Conservation (phyloP, 2,888 invertebrate genomes). For the Rhagium mordax region DNA sequence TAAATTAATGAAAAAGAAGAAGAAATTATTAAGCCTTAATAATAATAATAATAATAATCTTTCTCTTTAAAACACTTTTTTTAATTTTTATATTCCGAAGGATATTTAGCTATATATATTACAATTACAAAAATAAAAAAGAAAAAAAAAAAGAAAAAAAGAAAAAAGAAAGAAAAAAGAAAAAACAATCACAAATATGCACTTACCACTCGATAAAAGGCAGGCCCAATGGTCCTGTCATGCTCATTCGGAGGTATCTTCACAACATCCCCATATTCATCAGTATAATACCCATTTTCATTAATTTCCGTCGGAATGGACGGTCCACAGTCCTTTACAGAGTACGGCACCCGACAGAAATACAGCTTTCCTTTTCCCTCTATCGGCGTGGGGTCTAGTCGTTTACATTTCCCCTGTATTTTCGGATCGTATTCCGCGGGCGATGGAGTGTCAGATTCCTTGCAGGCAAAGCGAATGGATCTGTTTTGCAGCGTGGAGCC, state of each 20-base stretch:
- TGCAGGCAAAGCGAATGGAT: conserved; percentile 50
- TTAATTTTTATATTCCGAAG: too few species aligned
- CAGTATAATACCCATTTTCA: conserved; percentile 64
- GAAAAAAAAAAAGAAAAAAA: too few species aligned
- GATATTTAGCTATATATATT: too few species aligned
- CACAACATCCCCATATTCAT: conserved; percentile 53
- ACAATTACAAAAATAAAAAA: too few species aligned
- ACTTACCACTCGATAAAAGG: conserved; percentile 55
- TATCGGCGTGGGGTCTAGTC: conserved; percentile 41
- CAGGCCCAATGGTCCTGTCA: conserved; percentile 61
- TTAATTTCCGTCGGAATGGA: conserved; percentile 63
- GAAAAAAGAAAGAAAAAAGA: too few species aligned
- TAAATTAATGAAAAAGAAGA: too few species aligned
- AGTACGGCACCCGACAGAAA: conserved; percentile 60
- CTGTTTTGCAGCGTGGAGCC: conserved; percentile 55
- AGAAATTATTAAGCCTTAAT: too few species aligned
- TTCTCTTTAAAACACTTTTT: too few species aligned
- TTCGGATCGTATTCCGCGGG: conserved; percentile 57
- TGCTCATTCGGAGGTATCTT: conserved; percentile 57
- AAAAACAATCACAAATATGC: too few species aligned
- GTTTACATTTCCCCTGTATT: conserved; percentile 40
- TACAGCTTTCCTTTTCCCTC: conserved; percentile 60
- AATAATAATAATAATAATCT: too few species aligned
- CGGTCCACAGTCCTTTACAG: conserved; percentile 53
- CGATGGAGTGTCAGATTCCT: conserved; percentile 51